Conservation (phyloP, 92 coral and sea anemone species). For the Virgularia gustaviana region DNA sequence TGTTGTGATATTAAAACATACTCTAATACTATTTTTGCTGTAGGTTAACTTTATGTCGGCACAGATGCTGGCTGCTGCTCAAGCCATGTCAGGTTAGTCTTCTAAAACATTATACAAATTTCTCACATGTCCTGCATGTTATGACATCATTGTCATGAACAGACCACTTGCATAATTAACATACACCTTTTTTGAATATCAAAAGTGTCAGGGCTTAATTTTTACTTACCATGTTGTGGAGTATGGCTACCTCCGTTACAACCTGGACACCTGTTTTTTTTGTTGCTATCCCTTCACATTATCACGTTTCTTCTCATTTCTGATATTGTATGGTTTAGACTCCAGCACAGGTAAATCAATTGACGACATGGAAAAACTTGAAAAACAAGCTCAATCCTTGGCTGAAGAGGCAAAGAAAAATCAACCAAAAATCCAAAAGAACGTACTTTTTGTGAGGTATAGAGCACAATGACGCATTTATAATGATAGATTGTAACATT, state of each 20-base stretch:
- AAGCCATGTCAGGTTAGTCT: constrained; percentile 59
- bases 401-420: constrained; percentile 81
- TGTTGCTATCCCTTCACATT: too few species aligned
- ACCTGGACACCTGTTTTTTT: too few species aligned
- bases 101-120: constrained; percentile 19
- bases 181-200: too few species aligned
- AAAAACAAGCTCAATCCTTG: constrained; percentile 67
- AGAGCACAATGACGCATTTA: background rate
- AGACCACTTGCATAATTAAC: too few species aligned
- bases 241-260: too few species aligned
- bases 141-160: background rate
- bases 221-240: too few species aligned
- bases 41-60: constrained; percentile 99
- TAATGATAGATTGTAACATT: background rate
- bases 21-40: background rate
- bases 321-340: too few species aligned
- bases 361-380: constrained; percentile 90
- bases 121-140: background rate
- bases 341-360: constrained; percentile 53
- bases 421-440: constrained; percentile 58
- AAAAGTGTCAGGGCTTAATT: too few species aligned
- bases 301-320: too few species aligned
- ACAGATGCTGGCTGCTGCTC: constrained; percentile 99
- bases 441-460: constrained; percentile 93
- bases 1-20: background rate